Base-by-base conservation (phyloP, 30 jellyfish, hydroid and myxozoan species). In the Hydra vulgaris region DNA sequence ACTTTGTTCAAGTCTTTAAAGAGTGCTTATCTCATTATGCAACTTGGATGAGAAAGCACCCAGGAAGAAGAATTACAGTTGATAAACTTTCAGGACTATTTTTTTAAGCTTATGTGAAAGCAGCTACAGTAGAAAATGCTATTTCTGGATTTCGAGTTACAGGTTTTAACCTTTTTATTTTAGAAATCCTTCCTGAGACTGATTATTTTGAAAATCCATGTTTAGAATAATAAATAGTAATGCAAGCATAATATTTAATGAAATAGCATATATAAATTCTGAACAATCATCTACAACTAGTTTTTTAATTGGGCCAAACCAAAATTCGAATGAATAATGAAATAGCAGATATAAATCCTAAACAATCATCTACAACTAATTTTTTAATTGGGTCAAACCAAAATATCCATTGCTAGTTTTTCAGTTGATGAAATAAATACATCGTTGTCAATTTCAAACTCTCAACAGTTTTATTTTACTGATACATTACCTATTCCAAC, bases 1-100 rank as follows among this genome's bases (percentile, higher is more conserved):
- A 68, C 26, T 68, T 68, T 68, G 27, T n/a, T 68, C 75, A 68
- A 68, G 27, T 68, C 15, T 68, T 68, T 68, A 16, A 68, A 68
- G 25, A n/a, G 27, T 68, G 75, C 75, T n/a, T 68, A 68, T 68
- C 75, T 68, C 7, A 68, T 20, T 23, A 68, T 68, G 75, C 75
- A 68, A 68, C 15, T 16, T 3, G 7, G 75, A 68, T 68, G 75
- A 68, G 75, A 68, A 68, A 68, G 27, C 75, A 68, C 27, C 15
- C 75, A 68, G 75, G 25, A n/a, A 68, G 27, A 20, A 68, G 75
- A n/a, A 68, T 68, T 3, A 68, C 75, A n/a, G 75, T 68, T n/a
- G 75, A 68, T 68, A 68, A 68, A 68, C 75, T 68, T 68, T 68
- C 75, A 68, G 75, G 26, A 68, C 75, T 68, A 16, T 68, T 68